Evolutionary conservation across 2,797 vertebrate genomes (phyloP), one percentile per base, ranked within the genome.

Genomic region (Hemitrygon akajei): DNA sequence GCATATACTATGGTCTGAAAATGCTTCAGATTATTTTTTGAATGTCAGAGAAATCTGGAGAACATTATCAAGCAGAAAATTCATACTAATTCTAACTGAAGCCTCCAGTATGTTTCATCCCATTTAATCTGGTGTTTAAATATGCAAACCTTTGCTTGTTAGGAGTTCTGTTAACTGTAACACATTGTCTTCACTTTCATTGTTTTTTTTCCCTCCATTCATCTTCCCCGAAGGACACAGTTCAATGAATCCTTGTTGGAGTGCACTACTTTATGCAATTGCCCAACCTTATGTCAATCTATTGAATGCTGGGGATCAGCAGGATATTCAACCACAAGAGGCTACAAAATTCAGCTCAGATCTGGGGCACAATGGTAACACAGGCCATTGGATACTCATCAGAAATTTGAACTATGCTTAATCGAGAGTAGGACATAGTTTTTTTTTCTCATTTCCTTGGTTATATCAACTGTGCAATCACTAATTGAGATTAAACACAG

Each of bases 1-100:
- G 95, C 95, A 94, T 94, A 96, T 94, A 95, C 77, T 95, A 86
- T 96, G 96, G 96, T 96, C 95, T 94, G 56, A 93, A 76, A 93
- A 56, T n/a, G 56, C 40, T 71, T 58, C 71, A 56, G 71, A 56
- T 76, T 93, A 25, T 30, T 76, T 56, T 93, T 71, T 92, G 27
- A 75, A 92, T 75, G 37, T 1, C 76, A 56, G 40, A 56, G 40
- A 75, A 12, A 22, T 76, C 66, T 92, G 25, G 66, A 92, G 69
- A 89, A 58, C 66, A 25, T 92, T 92, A 22, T 16, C 73, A 93
- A 93, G 27, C 16, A 30, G 27, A 93, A 7, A 76, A 76, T n/a
- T 56, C 27, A 47, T 58, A 58, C 37, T 75, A 58, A 47, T 93
- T 76, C 40, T 27, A 75, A 75, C 75, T n/a, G 0, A 30, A 56